A percentile compares a stretch with the other conserved stretches of the same genome.
These are phyloP conservation scores for Sclerurus mexicanus DNA, from an alignment of 2,113 vertebrate genomes.

Conservation along the genomic window DNA sequence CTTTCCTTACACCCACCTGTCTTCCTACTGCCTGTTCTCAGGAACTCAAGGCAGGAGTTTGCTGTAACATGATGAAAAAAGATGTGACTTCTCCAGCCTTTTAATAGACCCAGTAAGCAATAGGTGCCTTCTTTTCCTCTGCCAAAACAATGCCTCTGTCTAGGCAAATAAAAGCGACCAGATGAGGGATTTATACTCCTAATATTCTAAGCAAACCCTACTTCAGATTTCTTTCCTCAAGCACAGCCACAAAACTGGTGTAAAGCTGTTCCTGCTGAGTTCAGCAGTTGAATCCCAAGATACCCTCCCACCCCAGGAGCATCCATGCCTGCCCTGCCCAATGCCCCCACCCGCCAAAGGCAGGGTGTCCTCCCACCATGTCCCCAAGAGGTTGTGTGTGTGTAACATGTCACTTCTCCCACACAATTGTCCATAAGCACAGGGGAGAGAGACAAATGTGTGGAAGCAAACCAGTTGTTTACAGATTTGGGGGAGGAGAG, in stretches of 20 bases:
- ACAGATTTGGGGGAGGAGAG: background rate
- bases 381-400: background rate
- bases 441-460: background rate
- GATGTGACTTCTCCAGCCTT: background rate
- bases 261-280: background rate
- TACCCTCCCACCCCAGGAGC: rapidly evolving
- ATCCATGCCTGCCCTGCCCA: rapidly evolving
- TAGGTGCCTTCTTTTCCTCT: background rate
- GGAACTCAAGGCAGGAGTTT: background rate
- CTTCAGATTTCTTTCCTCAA: background rate
- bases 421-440: background rate
- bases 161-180: background rate
- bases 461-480: rapidly evolving
- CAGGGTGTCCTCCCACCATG: rapidly evolving
- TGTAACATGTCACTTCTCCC: background rate
- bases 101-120: background rate
- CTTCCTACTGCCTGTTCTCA: background rate
- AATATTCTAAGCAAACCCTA: background rate
- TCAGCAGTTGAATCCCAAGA: background rate
- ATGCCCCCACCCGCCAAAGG: rapidly evolving
- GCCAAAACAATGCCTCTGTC: background rate
- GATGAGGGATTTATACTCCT: background rate
- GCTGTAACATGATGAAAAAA: background rate
- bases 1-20: background rate
- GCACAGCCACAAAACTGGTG: background rate